Base-by-base conservation (phyloP, 2,113 vertebrate species). In the Ariopsis seemanni region DNA sequence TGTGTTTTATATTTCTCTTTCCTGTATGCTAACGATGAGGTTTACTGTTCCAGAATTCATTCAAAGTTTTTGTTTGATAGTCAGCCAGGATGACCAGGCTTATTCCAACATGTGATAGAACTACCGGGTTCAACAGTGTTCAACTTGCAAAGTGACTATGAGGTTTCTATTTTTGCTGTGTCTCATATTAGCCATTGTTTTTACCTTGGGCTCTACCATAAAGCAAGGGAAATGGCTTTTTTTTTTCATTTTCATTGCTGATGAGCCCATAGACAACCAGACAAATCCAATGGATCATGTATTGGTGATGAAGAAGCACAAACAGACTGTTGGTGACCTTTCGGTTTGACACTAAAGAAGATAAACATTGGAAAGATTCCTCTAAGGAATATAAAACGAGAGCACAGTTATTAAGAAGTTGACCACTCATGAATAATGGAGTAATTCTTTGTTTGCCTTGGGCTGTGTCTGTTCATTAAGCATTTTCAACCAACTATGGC, bases 1-100 rank as follows among this genome's bases (percentile, higher is more conserved):
- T 88, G 74, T 88, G 84, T 72, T 90, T 86, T 88, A 55, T 88
- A 85, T 84, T 88, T 86, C 87, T 88, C 63, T 86, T 88, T 82
- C 87, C 89, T 86, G 57, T 86, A 90, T 90, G 89, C 55, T 88
- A 90, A 90, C 72, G 75, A 86, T 84, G 89, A 84, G 87, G 89
- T 87, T 82, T 88, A 60, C 52, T 67, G 57, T 82, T 79, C 83
- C 50, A 82, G 78, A 83, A 81, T 82, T 65, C 82, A 58, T 88
- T 84, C 77, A 75, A 81, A 83, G 14, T 75, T 85, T 42, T 25
- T 52, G 72, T 63, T 82, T 90, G 89, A 90, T 55, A 58, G 42
- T 53, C 75, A 67, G 69, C 87, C 89, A 88, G 82, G 55, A 9
- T 84, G 87, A 86, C 65, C 87, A 69, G 63, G 71, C 63, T 84